Evolutionary conservation across 35 echinoderm and acorn worm genomes (phyloP).

Genomic region (Acanthaster planci): DNA sequence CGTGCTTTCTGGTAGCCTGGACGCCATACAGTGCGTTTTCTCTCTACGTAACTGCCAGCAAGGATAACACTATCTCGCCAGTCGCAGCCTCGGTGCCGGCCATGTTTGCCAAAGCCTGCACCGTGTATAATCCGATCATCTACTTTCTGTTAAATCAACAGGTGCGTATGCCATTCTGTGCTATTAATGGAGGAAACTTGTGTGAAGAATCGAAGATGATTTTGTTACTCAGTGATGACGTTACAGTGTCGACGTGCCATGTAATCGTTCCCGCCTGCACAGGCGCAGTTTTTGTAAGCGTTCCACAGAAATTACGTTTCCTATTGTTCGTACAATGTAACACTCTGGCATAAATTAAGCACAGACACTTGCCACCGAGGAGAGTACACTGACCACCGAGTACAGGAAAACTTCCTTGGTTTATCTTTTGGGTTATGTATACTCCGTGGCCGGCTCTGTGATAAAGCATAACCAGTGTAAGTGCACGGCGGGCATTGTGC

Average conservation of each 20-base stretch:
- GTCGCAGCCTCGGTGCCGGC: constrained; percentile 53
- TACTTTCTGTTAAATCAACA: constrained; percentile 90
- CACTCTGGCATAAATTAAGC: too few species aligned
- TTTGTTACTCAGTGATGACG: not conserved
- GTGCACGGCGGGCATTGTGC: too few species aligned
- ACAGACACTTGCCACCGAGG: too few species aligned
- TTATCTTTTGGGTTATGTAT: too few species aligned
- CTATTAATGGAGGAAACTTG: not conserved
- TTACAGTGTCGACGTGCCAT: not conserved
- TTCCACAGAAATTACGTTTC: not conserved
- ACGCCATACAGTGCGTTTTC: constrained; percentile 67
- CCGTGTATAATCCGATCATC: constrained; percentile 84
- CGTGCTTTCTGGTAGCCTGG: constrained; percentile 74
- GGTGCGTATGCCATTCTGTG: constrained; percentile 44
- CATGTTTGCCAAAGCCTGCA: constrained; percentile 84
- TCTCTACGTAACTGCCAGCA: constrained; percentile 66
- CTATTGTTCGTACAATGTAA: too few species aligned
- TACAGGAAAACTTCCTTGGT: too few species aligned
- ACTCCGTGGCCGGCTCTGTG: too few species aligned
- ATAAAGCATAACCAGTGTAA: too few species aligned
- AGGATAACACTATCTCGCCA: constrained; percentile 39
- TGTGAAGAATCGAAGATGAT: not conserved
- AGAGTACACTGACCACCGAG: too few species aligned
- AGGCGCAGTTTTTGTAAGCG: not conserved
- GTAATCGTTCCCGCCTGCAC: not conserved